Conservation (phyloP, 2,113 vertebrate genomes). For the Mesembrinibis cayennensis region DNA sequence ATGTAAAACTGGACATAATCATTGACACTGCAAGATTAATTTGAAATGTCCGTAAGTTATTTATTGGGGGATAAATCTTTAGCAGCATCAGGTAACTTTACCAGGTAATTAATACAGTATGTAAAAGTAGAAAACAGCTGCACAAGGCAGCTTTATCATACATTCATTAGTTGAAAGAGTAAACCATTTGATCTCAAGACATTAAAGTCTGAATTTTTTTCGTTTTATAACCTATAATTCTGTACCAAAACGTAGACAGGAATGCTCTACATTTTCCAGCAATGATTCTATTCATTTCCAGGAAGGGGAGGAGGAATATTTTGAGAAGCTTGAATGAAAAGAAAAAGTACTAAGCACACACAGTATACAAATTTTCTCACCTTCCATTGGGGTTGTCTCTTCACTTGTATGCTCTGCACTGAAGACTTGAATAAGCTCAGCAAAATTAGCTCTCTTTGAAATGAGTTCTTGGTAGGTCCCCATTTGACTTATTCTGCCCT, state of each 20-base stretch:
- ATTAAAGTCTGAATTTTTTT: not conserved
- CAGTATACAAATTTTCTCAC: not conserved
- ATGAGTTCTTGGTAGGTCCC: constrained; percentile 52
- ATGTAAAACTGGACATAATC: not conserved
- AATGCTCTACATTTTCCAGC: not conserved
- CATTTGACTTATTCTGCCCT: constrained; percentile 34
- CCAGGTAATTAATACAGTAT: not conserved
- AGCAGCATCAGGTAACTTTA: not conserved
- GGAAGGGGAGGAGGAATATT: not conserved
- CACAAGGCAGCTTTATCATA: not conserved
- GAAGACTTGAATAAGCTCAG: constrained; percentile 22
- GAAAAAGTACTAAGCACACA: not conserved
- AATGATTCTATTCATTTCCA: not conserved
- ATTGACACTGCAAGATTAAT: not conserved
- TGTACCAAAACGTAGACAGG: not conserved
- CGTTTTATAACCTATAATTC: not conserved
- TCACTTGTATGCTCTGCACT: not conserved
- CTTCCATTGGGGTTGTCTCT: not conserved
- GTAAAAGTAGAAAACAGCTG: not conserved
- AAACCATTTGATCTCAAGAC: not conserved
- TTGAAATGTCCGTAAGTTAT: not conserved
- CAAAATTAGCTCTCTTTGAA: constrained; percentile 19
- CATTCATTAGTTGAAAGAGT: not conserved
- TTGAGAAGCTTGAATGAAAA: not conserved
- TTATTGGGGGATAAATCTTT: not conserved